A percentile compares a stretch with the other conserved stretches of the same genome.
phyloP scores from a whole-genome alignment of 1,140 invertebrate genomes.

The Cydia fagiglandana region DNA sequence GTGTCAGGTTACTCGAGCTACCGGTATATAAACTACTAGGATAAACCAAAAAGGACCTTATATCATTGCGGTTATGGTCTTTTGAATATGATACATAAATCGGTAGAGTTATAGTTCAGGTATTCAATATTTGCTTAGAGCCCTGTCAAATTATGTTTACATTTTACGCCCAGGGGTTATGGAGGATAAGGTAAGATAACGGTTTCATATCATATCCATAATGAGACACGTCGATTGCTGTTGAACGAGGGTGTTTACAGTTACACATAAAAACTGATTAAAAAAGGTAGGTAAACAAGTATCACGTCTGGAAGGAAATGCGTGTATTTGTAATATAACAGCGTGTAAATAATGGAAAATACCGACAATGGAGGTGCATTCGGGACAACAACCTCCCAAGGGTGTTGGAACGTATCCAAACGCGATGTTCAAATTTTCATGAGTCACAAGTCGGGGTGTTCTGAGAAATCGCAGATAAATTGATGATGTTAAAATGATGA shows the following conservation, averaged over 20 bases:
- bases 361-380: conserved; percentile 5
- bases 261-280: not conserved
- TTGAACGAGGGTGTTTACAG: not conserved
- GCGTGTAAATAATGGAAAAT: not conserved
- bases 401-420: conserved; percentile 24
- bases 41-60: not conserved
- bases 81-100: not conserved
- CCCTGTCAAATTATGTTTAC: conserved; percentile 19
- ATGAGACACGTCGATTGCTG: not conserved
- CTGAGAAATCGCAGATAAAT: conserved; percentile 2
- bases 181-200: not conserved
- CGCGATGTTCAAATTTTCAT: conserved; percentile 19
- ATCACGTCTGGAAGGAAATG: not conserved
- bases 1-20: conserved; percentile 26
- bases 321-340: not conserved
- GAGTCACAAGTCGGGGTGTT: conserved; percentile 20
- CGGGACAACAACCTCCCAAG: conserved; percentile 3
- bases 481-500: conserved; percentile 8
- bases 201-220: conserved; percentile 1
- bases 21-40: not conserved
- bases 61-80: not conserved
- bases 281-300: not conserved
- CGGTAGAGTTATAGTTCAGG: not conserved
- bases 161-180: conserved; percentile 10
- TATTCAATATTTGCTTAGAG: conserved; percentile 18